These are phyloP conservation scores for Rynchops niger DNA, from an alignment of 2,113 vertebrate species.

Conservation along the genomic window DNA sequence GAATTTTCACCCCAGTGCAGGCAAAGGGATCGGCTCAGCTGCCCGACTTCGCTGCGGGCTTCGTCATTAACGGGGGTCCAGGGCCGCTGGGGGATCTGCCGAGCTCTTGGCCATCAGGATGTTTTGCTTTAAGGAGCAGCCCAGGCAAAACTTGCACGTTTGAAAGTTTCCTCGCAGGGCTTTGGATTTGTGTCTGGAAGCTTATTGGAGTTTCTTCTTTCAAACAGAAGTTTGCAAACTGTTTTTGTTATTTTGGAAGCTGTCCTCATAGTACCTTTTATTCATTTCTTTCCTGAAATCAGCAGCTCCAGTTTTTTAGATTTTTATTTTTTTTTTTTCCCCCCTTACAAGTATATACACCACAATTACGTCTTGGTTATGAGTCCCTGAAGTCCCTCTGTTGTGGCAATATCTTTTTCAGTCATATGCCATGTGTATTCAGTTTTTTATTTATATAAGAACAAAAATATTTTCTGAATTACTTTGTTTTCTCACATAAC, in stretches of 20 bases:
- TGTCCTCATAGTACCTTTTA: not conserved
- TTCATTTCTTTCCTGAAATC: not conserved
- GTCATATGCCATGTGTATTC: not conserved
- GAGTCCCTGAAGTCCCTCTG: constrained; percentile 17
- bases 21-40: not conserved
- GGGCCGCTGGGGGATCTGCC: fast-evolving
- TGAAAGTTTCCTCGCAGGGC: not conserved
- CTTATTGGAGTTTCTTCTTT: not conserved
- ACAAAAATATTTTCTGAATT: constrained; percentile 6
- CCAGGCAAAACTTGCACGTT: fast-evolving
- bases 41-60: not conserved
- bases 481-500: constrained; percentile 1
- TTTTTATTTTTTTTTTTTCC: too few relatives aligned
- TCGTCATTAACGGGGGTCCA: not conserved
- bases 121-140: not conserved
- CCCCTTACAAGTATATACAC: not conserved
- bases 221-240: not conserved
- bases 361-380: not conserved
- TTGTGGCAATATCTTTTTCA: constrained; percentile 34
- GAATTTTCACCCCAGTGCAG: not conserved
- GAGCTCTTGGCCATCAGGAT: not conserved
- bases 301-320: not conserved
- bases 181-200: not conserved
- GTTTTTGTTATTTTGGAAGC: not conserved
- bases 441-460: constrained; percentile 10